Evolutionary conservation across 1,140 invertebrate genomes (phyloP).

Genomic region (Bombus superbus): DNA sequence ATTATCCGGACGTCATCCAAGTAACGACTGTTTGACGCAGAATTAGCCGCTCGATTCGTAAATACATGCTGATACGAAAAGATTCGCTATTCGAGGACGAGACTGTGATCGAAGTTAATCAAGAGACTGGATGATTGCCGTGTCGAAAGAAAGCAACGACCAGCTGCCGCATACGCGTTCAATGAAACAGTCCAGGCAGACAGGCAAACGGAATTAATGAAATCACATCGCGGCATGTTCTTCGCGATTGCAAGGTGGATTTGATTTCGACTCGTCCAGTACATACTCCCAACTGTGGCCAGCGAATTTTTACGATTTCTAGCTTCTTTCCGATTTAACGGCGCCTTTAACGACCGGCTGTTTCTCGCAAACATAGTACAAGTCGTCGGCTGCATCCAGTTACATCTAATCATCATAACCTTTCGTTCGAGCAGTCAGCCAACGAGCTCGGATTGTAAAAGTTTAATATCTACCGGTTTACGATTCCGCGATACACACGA

Average conservation of each 20-base stretch:
- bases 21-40: not conserved
- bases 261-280: not conserved
- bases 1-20: slow-evolving; percentile 5
- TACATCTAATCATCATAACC: slow-evolving; percentile 83
- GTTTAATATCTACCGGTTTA: slow-evolving; percentile 82
- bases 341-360: slow-evolving; percentile 77
- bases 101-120: no score
- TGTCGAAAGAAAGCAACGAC: not conserved
- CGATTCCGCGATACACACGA: slow-evolving; percentile 75
- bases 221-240: not conserved
- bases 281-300: not conserved
- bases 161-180: not conserved
- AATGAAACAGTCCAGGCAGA: not conserved
- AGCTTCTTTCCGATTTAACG: slow-evolving; percentile 80
- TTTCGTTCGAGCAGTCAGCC: slow-evolving; percentile 73
- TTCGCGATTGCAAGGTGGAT: slow-evolving; percentile 10
- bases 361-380: slow-evolving; percentile 67
- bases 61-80: not conserved
- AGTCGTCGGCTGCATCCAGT: slow-evolving; percentile 73
- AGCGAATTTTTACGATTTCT: slow-evolving; percentile 76
- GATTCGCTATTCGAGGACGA: no score
- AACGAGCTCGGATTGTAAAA: slow-evolving; percentile 79
- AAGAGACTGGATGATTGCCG: no score
- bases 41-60: not conserved
- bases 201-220: slow-evolving; percentile 44